phyloP scores from a whole-genome alignment of 1,140 invertebrate species.

The Drosophila nikananu region DNA sequence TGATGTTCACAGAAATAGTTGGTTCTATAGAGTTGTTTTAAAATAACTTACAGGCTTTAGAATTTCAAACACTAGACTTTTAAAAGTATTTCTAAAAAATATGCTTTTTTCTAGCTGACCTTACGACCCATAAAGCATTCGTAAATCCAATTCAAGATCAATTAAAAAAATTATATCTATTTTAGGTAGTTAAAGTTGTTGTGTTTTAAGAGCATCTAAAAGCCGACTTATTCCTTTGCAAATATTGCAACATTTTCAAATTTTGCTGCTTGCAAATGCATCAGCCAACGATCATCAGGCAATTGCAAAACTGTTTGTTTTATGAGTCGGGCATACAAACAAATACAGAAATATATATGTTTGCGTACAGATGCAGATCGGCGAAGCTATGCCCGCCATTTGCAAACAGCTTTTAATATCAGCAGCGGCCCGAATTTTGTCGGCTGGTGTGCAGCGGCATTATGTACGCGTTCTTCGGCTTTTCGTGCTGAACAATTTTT shows the following conservation, averaged over 20 bases:
- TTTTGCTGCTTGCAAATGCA: conserved; percentile 33
- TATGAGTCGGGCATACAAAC: conserved; percentile 45
- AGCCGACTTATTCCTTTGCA: neutral
- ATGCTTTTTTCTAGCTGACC: too few relatives aligned
- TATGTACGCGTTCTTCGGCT: conserved; percentile 29
- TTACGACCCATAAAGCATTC: neutral
- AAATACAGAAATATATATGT: conserved; percentile 8
- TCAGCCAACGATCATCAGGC: conserved; percentile 40
- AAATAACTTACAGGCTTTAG: neutral
- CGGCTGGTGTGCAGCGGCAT: conserved; percentile 23
- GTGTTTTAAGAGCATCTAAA: neutral
- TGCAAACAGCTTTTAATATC: conserved; percentile 32
- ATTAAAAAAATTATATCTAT: neutral
- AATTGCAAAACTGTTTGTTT: conserved; percentile 55
- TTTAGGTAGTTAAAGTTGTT: neutral
- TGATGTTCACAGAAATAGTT: neutral
- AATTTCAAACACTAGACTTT: neutral
- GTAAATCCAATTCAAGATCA: neutral
- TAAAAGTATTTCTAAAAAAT: neutral
- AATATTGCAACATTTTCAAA: conserved; percentile 18
- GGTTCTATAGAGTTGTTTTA: too few relatives aligned
- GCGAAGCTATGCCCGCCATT: conserved; percentile 38
- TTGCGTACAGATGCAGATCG: conserved; percentile 27
- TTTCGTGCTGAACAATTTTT: conserved; percentile 57
- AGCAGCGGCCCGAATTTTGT: conserved; percentile 38